Base-by-base conservation (phyloP, 1,140 invertebrate genomes). In the Trachelipus rathkii region DNA sequence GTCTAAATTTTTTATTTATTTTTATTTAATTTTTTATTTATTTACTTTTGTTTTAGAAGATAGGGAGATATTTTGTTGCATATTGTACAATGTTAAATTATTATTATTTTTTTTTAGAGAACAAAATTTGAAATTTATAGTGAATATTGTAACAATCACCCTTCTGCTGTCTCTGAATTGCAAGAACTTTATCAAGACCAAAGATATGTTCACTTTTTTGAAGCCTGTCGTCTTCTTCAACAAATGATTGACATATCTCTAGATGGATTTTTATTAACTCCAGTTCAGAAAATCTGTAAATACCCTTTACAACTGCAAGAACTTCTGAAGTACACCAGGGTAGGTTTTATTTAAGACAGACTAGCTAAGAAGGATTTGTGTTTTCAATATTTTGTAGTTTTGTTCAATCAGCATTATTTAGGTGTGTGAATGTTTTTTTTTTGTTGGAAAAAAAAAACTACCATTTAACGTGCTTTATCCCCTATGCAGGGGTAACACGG, bases 211-310 rank as follows among this genome's bases (percentile, higher is more conserved):
- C 91, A 93, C 82, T 95, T 95, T 85, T 94, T 94, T 83, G 93
- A 95, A 87, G 92, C 91, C 0, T 95, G 93, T 84, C 87, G 93
- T 10, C 85, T 93, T 44, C 89, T 93, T 83, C 88, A 92, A 76
- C 89, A 92, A 67, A 89, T 95, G 85, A 92, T 94, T 45, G 92
- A 95, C 82, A 92, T 96, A 10, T 92, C 93, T 11, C 85, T 96
- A 60, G 94, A 95, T 82, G 94, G 94, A 13, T 95, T 95, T 86
- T 86, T 96, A 13, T 85, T 96, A 53, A 93, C 93, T 0, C 94
- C 94, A 0, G 92, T 96, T 24, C 94, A 96, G 86, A 91, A 93
- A 84, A 95, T 96, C 81, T 96, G 94, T 85, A 94, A 95, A 84
- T 96, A 96, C 85, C 94, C 94, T 11, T 87, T 96, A 24, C 94